Base-by-base conservation (phyloP, 64 coral and sea anemone species). In the Stichodactyla helianthus region DNA sequence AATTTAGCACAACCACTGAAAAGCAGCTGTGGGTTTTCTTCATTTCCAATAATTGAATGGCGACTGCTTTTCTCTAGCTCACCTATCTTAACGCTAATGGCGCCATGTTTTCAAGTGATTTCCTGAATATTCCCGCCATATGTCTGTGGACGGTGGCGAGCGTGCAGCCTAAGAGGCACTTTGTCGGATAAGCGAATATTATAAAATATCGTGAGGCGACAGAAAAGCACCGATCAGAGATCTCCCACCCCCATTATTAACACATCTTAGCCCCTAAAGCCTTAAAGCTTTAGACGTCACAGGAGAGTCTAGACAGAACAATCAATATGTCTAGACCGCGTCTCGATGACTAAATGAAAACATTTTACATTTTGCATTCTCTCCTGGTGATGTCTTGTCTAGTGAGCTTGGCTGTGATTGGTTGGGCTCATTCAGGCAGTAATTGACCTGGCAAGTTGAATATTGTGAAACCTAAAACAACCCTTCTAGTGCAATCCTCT, bases 271-370 rank as follows among this genome's bases (percentile, higher is more conserved):
- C 28, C 27, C 54, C 77, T 51, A 74, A 79, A 64, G 77, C 55
- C 14, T 79, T 53, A 80, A 92, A 71, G 55, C 84, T 82, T 86
- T 79, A 84, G 77, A 92, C 60, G 85, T 87, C 88, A 77, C 35
- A 82, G 79, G 74, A 57, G 52, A 71, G 94, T 96, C 94, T 96
- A 96, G 94, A 96, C 94, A 90, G 65, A 10, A 74, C 84, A 90
- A 93, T 89, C 85, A 96, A 79, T 60, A 5, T 14, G 94, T 96
- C 94, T 96, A 96, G 94, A 96, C 94, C 76, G 5, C 77, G 94
- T 83, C 91, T 89, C 63, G 77, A 28, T 55, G 54, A 18, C 59
- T 68, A 81, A 83, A 59, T 78, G 84, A 88, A 88, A 93, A 93
- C 88, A 96, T 93, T 93, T 96, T 93, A 89, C 91, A 82, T 88